phyloP scores from a whole-genome alignment of 1,140 invertebrate genomes.

The Zophobas morio region DNA sequence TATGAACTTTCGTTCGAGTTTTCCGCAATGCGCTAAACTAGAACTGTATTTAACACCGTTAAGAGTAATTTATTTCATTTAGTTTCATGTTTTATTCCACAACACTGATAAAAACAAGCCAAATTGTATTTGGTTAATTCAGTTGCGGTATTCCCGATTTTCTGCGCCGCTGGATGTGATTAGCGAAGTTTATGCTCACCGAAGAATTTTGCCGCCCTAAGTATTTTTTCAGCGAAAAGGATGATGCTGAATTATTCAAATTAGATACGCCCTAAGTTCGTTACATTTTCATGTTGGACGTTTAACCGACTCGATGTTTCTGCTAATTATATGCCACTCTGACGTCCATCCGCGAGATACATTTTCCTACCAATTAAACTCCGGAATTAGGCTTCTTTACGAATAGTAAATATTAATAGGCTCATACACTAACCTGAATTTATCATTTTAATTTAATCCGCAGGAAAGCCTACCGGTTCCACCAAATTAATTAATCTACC shows the following conservation, averaged over 20 bases:
- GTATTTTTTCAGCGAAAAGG: neutral
- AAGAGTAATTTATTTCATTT: slow-evolving; percentile 38
- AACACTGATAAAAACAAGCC: slow-evolving; percentile 34
- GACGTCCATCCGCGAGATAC: neutral
- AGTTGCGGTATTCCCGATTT: slow-evolving; percentile 14
- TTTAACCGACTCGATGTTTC: neutral
- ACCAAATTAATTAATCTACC: neutral
- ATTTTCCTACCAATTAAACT: slow-evolving; percentile 3
- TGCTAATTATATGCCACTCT: neutral
- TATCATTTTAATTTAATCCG: neutral
- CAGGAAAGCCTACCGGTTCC: neutral
- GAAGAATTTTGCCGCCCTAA: neutral
- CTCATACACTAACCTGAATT: neutral
- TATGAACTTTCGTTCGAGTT: slow-evolving; percentile 40
- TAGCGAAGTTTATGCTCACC: slow-evolving; percentile 8
- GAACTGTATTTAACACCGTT: slow-evolving; percentile 39
- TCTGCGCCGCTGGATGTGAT: slow-evolving; percentile 9
- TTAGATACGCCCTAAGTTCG: slow-evolving; percentile 15
- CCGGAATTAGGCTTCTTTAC: neutral
- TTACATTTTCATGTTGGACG: slow-evolving; percentile 8
- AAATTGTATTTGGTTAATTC: slow-evolving; percentile 37
- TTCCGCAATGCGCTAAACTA: slow-evolving; percentile 42
- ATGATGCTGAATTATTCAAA: slow-evolving; percentile 28
- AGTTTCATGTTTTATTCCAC: slow-evolving; percentile 31
- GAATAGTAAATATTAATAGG: slow-evolving; percentile 22